Evolutionary conservation across 2,888 invertebrate species (phyloP).

Genomic region (Maniola hyperantus): DNA sequence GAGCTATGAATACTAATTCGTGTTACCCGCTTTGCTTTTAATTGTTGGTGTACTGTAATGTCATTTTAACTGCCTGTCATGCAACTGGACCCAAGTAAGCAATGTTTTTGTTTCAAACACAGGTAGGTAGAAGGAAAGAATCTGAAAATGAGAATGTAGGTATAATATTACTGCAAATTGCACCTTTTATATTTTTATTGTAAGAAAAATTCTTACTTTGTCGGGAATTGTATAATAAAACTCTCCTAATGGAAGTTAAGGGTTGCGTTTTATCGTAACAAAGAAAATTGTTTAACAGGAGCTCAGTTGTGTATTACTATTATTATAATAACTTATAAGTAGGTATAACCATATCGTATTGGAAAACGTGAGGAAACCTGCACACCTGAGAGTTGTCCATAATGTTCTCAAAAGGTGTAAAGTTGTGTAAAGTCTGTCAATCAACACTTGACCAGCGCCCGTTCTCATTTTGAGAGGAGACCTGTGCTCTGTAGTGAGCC

Average conservation of each 20-base stretch:
- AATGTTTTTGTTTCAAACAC: not conserved
- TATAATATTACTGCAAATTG: not conserved
- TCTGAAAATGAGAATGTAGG: not conserved
- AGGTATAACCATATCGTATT: no score
- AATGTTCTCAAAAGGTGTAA: no score
- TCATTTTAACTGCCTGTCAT: no score
- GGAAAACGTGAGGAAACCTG: no score
- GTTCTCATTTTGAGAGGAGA: no score
- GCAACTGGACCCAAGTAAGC: not conserved
- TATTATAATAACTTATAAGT: no score
- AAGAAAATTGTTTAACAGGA: constrained; percentile 2
- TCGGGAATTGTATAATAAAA: constrained; percentile 4
- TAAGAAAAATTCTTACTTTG: constrained; percentile 4
- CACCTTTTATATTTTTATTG: constrained; percentile 13
- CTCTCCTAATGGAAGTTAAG: constrained; percentile 8
- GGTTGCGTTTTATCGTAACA: not conserved
- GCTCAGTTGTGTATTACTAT: not conserved
- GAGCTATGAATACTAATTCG: not conserved
- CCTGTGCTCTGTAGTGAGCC: no score
- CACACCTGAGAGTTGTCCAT: no score
- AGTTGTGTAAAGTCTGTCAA: no score
- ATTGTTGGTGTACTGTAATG: no score
- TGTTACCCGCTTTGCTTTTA: not conserved
- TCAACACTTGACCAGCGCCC: no score
- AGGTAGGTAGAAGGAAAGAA: not conserved